These are phyloP conservation scores for Gambusia yucatana DNA, from an alignment of 2,797 vertebrate species.

Conservation along the genomic window DNA sequence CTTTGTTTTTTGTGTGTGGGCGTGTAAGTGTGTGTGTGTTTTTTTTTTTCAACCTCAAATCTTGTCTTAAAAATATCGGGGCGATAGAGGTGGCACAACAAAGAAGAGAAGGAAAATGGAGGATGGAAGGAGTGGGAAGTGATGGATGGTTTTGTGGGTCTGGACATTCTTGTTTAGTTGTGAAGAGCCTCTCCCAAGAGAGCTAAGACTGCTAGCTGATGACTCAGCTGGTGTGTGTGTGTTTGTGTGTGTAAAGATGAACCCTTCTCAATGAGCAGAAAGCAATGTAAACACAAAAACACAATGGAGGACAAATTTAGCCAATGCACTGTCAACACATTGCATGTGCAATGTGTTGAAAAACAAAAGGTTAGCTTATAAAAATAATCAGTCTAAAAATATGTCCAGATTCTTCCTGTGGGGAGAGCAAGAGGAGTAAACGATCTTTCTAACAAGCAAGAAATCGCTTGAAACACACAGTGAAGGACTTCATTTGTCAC, in stretches of 20 bases:
- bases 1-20: neutral
- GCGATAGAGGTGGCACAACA: constrained; percentile 49
- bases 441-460: neutral
- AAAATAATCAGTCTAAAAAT: neutral
- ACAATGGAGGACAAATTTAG: neutral
- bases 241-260: neutral
- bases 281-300: neutral
- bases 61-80: neutral
- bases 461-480: neutral
- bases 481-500: neutral
- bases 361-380: neutral
- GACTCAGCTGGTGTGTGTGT: constrained; percentile 18
- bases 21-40: no score
- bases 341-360: neutral
- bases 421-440: neutral
- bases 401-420: neutral
- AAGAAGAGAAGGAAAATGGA: constrained; percentile 40
- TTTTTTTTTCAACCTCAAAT: neutral
- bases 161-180: constrained; percentile 32
- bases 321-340: neutral
- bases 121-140: constrained; percentile 45
- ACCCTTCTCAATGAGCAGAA: neutral
- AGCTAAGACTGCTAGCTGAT: constrained; percentile 13
- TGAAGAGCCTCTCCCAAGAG: constrained; percentile 22
- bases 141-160: constrained; percentile 43